Evolutionary conservation across 2,888 invertebrate species (phyloP).

Genomic region (Troides aeacus): DNA sequence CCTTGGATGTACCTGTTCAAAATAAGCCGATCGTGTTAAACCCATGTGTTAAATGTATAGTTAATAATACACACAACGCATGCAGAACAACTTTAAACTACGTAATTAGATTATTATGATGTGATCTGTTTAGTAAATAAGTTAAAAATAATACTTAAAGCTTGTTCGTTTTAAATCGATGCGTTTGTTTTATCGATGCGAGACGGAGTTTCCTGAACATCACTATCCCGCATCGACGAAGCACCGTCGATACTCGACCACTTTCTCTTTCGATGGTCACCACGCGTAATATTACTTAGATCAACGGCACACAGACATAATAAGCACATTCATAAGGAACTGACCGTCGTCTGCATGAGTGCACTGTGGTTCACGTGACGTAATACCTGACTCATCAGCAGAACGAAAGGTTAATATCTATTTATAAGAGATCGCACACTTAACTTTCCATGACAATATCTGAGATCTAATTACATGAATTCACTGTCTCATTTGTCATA

Average conservation of each 20-base stretch:
- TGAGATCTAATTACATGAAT: conserved; percentile 14
- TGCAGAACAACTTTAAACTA: too few relatives aligned
- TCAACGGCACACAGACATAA: conserved; percentile 45
- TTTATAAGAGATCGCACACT: conserved; percentile 57
- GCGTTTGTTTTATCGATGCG: too few relatives aligned
- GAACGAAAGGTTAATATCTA: conserved; percentile 73
- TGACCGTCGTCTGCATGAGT: conserved; percentile 30
- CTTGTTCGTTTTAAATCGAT: too few relatives aligned
- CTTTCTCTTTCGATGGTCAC: conserved; percentile 74
- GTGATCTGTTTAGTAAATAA: background rate
- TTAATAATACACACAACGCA: too few relatives aligned
- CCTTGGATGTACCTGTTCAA: conserved; percentile 25
- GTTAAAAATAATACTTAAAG: too few relatives aligned
- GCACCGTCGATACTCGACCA: conserved; percentile 60
- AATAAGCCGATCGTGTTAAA: conserved; percentile 19
- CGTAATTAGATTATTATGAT: too few relatives aligned
- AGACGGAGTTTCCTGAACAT: conserved; percentile 36
- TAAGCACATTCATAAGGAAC: conserved; percentile 33
- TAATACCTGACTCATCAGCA: conserved; percentile 68
- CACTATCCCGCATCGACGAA: conserved; percentile 48
- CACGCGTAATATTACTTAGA: conserved; percentile 45
- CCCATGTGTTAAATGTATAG: background rate
- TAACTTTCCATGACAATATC: conserved; percentile 68
- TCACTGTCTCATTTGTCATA: background rate
- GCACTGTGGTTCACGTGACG: conserved; percentile 59